Evolutionary conservation across 30 jellyfish, hydroid and myxozoan species (phyloP).

Genomic region (Aurelia aurita): DNA sequence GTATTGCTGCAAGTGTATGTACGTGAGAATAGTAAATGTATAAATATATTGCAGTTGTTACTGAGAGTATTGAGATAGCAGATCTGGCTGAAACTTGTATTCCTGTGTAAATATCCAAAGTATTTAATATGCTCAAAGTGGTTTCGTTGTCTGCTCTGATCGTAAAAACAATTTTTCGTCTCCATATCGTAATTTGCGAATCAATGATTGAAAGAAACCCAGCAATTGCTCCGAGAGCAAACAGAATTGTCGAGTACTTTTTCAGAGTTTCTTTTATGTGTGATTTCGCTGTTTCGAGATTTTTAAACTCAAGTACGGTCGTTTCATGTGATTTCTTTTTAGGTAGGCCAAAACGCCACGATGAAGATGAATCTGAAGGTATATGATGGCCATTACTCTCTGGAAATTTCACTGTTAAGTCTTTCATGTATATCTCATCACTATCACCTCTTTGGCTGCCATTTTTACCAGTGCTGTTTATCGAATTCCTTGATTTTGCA

Average conservation of each 20-base stretch:
- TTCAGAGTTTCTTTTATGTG: conserved; percentile 66
- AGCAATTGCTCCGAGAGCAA: conserved; percentile 79
- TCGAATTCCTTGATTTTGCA: neutral
- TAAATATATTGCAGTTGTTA: conserved; percentile 62
- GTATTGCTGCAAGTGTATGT: conserved; percentile 63
- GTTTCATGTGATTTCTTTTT: conserved; percentile 46
- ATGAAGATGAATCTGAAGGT: conserved; percentile 23
- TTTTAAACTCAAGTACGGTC: conserved; percentile 75
- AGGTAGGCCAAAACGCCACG: conserved; percentile 40
- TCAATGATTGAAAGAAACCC: conserved; percentile 75
- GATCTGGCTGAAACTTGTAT: conserved; percentile 77
- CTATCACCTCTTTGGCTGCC: conserved; percentile 14
- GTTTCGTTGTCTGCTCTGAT: conserved; percentile 14
- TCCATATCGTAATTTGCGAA: conserved; percentile 77
- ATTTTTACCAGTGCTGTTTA: conserved; percentile 1
- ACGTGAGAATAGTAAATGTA: conserved; percentile 75
- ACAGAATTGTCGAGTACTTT: conserved; percentile 84
- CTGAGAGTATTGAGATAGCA: conserved; percentile 60
- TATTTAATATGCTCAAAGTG: conserved; percentile 30
- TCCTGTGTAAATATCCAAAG: conserved; percentile 63
- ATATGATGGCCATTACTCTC: conserved; percentile 56
- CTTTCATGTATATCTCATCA: conserved; percentile 24
- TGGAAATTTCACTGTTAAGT: conserved; percentile 29
- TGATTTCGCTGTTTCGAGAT: conserved; percentile 85
- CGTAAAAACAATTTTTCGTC: conserved; percentile 32